Conservation (phyloP, 2,888 invertebrate genomes). For the Sminthurinus aureus region DNA sequence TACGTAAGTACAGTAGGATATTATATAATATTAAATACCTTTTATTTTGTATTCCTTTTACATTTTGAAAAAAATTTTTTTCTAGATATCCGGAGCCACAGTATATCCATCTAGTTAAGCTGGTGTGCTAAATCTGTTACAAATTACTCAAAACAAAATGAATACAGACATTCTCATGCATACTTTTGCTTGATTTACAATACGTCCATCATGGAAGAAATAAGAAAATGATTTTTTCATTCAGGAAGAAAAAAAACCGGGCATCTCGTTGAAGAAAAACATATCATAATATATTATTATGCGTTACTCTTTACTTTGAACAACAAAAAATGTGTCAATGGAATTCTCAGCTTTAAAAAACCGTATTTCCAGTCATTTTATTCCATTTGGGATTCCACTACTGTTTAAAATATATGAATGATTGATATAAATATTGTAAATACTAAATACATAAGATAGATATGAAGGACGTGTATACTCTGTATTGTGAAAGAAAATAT, state of each 20-base stretch:
- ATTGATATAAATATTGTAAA: too few relatives aligned
- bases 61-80: neutral
- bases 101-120: constrained; percentile 53
- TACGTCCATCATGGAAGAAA: neutral
- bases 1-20: too few relatives aligned
- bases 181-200: neutral
- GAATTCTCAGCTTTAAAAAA: neutral
- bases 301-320: neutral
- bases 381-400: too few relatives aligned
- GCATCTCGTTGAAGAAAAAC: too few relatives aligned
- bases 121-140: neutral
- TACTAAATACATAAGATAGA: too few relatives aligned
- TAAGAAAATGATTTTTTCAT: too few relatives aligned
- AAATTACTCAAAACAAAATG: neutral
- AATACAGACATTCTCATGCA: neutral
- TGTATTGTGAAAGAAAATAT: too few relatives aligned
- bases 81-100: constrained; percentile 56
- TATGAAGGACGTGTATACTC: too few relatives aligned
- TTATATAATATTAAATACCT: too few relatives aligned
- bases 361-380: too few relatives aligned
- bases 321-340: neutral
- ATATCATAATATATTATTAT: neutral
- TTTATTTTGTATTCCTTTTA: neutral
- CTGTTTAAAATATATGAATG: too few relatives aligned
- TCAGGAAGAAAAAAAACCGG: too few relatives aligned